Conservation (phyloP, 2,113 vertebrate genomes). For the Pseudopipra pipra region DNA sequence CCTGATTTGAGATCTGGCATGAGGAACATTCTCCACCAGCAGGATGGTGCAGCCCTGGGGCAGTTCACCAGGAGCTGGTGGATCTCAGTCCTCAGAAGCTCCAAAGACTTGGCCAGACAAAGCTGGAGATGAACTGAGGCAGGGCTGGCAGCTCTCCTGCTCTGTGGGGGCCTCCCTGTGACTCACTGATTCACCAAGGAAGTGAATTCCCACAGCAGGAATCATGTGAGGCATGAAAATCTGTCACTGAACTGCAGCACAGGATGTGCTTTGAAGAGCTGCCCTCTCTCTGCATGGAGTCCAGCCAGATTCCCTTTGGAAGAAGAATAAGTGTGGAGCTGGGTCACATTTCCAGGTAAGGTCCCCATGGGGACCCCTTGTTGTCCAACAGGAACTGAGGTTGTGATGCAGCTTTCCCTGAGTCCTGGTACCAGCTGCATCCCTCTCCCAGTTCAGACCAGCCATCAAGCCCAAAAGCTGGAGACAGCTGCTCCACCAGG, state of each 20-base stretch:
- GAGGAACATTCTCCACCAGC: accelerated
- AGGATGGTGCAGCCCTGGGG: neutral
- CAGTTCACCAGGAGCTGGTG: neutral
- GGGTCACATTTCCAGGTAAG: neutral
- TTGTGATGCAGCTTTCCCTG: neutral
- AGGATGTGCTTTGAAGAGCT: neutral
- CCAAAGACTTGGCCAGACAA: neutral
- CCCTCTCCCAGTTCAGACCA: neutral
- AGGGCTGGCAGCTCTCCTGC: neutral
- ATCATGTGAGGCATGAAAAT: neutral
- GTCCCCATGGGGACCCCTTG: neutral
- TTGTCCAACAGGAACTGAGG: neutral
- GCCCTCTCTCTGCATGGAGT: accelerated
- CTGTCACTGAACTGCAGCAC: neutral
- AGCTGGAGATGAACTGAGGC: neutral
- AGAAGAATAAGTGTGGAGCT: neutral
- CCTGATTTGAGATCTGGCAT: accelerated
- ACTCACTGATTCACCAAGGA: neutral
- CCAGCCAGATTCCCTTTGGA: neutral
- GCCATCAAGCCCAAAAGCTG: neutral
- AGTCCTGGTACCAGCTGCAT: neutral
- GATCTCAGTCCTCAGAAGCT: neutral
- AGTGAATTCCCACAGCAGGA: neutral
- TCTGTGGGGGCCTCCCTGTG: neutral
- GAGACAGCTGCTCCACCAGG: neutral